Evolutionary conservation across 2,113 vertebrate genomes (phyloP).

Genomic region (Gymnocephalus cernua): DNA sequence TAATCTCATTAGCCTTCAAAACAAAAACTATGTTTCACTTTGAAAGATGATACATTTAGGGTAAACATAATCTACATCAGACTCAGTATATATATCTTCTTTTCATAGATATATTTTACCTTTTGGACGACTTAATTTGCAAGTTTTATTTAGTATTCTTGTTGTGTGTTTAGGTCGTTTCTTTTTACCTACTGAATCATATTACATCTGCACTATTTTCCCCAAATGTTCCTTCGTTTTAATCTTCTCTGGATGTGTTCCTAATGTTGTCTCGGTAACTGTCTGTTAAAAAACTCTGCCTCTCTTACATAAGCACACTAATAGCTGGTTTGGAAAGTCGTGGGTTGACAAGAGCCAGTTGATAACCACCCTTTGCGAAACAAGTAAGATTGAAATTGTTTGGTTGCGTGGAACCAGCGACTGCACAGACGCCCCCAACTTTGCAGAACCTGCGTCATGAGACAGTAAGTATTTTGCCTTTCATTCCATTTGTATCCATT

Average conservation of each 20-base stretch:
- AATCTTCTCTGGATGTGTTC: slow-evolving; percentile 1
- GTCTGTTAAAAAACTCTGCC: neutral
- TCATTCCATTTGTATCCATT: neutral
- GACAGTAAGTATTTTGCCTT: neutral
- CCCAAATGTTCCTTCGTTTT: neutral
- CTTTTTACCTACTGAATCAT: neutral
- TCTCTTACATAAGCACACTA: slow-evolving; percentile 60
- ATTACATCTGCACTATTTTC: neutral
- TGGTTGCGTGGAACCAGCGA: slow-evolving; percentile 27
- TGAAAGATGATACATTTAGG: neutral
- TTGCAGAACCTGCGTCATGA: slow-evolving; percentile 30
- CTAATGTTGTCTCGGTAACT: slow-evolving; percentile 5
- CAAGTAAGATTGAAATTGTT: slow-evolving; percentile 48
- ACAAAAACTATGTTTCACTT: neutral
- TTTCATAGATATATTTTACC: neutral
- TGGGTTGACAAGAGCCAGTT: slow-evolving; percentile 54
- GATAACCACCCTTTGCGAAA: slow-evolving; percentile 58
- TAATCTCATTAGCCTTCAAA: neutral
- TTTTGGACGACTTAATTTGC: neutral
- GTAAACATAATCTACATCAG: neutral
- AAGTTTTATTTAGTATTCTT: neutral
- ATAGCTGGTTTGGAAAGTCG: slow-evolving; percentile 55
- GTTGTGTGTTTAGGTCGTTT: neutral
- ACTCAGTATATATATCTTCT: neutral
- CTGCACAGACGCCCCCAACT: slow-evolving; percentile 29